These are phyloP conservation scores for Ictalurus punctatus DNA, from an alignment of 2,113 vertebrate species.

Conservation along the genomic window DNA sequence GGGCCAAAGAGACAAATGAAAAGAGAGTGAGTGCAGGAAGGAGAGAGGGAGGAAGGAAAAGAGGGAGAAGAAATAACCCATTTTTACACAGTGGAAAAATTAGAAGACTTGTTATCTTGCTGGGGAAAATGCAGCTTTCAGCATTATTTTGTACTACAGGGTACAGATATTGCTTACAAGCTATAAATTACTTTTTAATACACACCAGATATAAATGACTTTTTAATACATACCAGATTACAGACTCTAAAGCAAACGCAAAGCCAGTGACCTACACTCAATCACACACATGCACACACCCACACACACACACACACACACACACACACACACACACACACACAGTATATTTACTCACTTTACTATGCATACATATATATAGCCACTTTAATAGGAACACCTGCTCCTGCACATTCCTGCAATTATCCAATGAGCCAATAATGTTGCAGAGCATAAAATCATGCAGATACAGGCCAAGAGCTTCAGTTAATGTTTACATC, in stretches of 20 bases:
- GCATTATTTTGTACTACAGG: conserved; percentile 49
- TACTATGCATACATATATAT: no score
- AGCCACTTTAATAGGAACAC: neutral
- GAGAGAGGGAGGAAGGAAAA: conserved; percentile 19
- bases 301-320: neutral
- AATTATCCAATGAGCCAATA: neutral
- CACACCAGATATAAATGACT: conserved; percentile 52
- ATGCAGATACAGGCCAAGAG: neutral
- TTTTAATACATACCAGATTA: conserved; percentile 55
- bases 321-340: neutral
- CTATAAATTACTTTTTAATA: conserved; percentile 56
- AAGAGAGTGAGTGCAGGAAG: conserved; percentile 10
- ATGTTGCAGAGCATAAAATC: neutral
- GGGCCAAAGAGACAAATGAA: conserved; percentile 23
- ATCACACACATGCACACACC: neutral
- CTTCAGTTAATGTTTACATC: neutral
- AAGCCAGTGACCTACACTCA: conserved; percentile 33
- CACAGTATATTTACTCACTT: no score
- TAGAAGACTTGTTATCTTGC: conserved; percentile 65
- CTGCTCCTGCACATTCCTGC: neutral
- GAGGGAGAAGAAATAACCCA: conserved; percentile 49
- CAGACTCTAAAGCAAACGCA: conserved; percentile 41
- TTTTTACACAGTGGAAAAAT: conserved; percentile 49
- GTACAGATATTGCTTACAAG: conserved; percentile 61
- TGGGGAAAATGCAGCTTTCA: conserved; percentile 63